These are phyloP conservation scores for Bicyclus anynana DNA, from an alignment of 1,140 invertebrate species.

Conservation along the genomic window DNA sequence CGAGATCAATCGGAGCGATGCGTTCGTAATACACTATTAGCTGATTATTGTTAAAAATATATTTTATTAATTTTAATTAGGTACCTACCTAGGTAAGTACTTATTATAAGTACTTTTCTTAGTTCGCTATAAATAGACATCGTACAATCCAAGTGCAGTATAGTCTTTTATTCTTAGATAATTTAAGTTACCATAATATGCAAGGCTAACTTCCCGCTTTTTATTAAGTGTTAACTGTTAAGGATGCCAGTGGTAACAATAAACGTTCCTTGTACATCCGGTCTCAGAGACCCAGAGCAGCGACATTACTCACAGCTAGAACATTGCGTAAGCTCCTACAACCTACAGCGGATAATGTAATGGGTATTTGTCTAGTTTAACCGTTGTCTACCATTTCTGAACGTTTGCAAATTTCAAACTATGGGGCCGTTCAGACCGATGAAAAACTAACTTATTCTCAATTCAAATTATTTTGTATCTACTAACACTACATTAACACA, in stretches of 20 bases:
- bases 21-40: no score
- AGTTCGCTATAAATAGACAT: no score
- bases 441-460: background rate
- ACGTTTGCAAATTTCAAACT: background rate
- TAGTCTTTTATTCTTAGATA: no score
- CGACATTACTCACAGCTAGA: slow-evolving; percentile 18
- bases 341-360: slow-evolving; percentile 1
- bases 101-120: no score
- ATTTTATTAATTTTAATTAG: no score
- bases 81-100: no score
- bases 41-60: no score
- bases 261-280: slow-evolving; percentile 24
- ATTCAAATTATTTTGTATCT: no score
- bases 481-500: background rate
- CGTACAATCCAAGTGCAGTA: no score
- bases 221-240: slow-evolving; percentile 21
- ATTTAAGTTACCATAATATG: background rate
- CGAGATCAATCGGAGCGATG: no score
- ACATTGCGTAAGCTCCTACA: slow-evolving; percentile 2
- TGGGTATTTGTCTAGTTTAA: slow-evolving; percentile 7
- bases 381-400: background rate
- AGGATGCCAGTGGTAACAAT: slow-evolving; percentile 21
- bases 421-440: background rate
- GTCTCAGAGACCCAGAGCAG: slow-evolving; percentile 12
- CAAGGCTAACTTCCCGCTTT: slow-evolving; percentile 8